phyloP scores from a whole-genome alignment of 1,140 invertebrate genomes.

The Sminthurides bifidus region DNA sequence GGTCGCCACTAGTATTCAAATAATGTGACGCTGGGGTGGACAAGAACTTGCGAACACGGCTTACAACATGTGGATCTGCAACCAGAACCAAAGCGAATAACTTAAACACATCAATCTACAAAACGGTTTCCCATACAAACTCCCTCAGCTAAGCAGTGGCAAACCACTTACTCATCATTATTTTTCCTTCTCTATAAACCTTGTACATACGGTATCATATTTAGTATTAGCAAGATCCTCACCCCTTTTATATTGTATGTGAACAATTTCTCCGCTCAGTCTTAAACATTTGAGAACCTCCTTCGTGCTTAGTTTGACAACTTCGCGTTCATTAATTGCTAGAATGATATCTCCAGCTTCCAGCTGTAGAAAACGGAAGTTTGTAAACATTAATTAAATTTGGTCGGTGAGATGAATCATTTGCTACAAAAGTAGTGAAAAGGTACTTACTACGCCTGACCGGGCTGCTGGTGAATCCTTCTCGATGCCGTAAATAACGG shows the following conservation, averaged over 20 bases:
- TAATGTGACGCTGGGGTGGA: slow-evolving; percentile 38
- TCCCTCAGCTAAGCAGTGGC: too few relatives aligned
- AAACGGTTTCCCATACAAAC: too few relatives aligned
- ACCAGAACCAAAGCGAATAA: not conserved
- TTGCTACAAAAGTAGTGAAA: not conserved
- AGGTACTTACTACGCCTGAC: slow-evolving; percentile 64
- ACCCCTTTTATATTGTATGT: slow-evolving; percentile 76
- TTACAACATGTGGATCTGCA: slow-evolving; percentile 72
- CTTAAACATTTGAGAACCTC: slow-evolving; percentile 87
- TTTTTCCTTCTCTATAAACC: too few relatives aligned
- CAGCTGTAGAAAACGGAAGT: slow-evolving; percentile 47
- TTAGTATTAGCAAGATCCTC: slow-evolving; percentile 43
- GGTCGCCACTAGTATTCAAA: slow-evolving; percentile 2
- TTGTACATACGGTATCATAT: too few relatives aligned
- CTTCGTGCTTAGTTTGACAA: slow-evolving; percentile 77
- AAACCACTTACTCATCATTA: too few relatives aligned
- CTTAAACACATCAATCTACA: too few relatives aligned
- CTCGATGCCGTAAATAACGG: slow-evolving; percentile 80
- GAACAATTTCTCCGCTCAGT: slow-evolving; percentile 72
- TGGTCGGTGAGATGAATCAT: not conserved
- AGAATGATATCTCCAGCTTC: slow-evolving; percentile 84
- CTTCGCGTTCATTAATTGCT: slow-evolving; percentile 82
- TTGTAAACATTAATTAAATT: not conserved
- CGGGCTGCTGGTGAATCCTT: slow-evolving; percentile 80
- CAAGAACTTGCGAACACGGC: slow-evolving; percentile 60